phyloP scores from a whole-genome alignment of 2,113 vertebrate genomes.

The Rallus limicola region DNA sequence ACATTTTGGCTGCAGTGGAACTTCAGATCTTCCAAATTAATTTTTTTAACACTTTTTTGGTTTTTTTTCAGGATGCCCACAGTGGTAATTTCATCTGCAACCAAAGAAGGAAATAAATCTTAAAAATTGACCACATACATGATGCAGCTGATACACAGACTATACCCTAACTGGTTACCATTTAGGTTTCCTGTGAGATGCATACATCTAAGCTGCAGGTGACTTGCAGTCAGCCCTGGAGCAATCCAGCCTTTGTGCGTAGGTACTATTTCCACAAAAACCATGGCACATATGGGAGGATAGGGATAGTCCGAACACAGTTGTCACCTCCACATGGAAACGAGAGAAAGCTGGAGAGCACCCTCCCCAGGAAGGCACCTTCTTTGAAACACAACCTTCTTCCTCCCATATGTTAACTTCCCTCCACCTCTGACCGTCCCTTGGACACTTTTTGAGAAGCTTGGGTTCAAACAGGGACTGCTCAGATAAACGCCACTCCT shows the following conservation, averaged over 20 bases:
- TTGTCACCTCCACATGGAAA: neutral
- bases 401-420: neutral
- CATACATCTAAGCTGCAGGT: neutral
- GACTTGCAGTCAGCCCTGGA: neutral
- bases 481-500: neutral
- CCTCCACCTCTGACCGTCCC: neutral
- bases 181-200: neutral
- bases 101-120: neutral
- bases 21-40: neutral
- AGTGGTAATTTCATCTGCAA: neutral
- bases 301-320: neutral
- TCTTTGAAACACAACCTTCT: neutral
- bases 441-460: neutral
- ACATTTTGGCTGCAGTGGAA: neutral
- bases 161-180: neutral
- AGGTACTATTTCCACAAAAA: neutral
- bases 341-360: neutral
- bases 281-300: accelerated
- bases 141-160: neutral
- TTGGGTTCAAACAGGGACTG: neutral
- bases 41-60: neutral
- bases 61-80: neutral
- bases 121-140: neutral
- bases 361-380: neutral
- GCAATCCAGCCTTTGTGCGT: neutral